Evolutionary conservation across 2,797 vertebrate species (phyloP).

Genomic region (Bryconaethiops microstoma): DNA sequence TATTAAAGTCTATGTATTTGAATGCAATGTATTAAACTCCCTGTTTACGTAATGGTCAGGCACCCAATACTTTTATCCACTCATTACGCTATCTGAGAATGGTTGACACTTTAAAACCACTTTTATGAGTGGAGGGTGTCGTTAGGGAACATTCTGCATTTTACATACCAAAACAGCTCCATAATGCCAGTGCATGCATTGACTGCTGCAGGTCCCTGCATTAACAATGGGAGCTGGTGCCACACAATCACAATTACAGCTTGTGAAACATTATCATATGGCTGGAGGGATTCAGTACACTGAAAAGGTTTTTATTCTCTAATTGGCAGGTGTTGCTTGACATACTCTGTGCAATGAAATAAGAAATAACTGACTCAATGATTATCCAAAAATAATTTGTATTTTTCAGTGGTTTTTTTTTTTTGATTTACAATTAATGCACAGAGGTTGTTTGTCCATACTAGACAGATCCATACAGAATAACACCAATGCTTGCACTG

Average conservation of each 20-base stretch:
- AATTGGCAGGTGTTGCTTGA: slow-evolving; percentile 9
- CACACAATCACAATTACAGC: not conserved
- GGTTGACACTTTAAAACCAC: not conserved
- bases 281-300: slow-evolving; percentile 8
- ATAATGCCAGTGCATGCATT: not conserved
- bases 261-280: not conserved
- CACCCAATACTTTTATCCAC: no score
- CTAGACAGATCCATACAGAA: slow-evolving; percentile 29
- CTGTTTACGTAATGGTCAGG: no score
- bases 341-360: slow-evolving; percentile 2
- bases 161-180: not conserved
- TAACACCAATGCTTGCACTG: not conserved
- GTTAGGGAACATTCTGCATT: not conserved
- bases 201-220: not conserved
- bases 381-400: slow-evolving; percentile 40
- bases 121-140: not conserved
- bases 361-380: slow-evolving; percentile 2
- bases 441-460: slow-evolving; percentile 33
- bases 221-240: not conserved
- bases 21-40: no score
- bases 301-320: slow-evolving; percentile 30
- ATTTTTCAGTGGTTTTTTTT: slow-evolving; percentile 31
- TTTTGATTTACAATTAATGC: slow-evolving; percentile 33
- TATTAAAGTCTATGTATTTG: no score
- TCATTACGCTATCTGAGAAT: no score